phyloP scores from a whole-genome alignment of 2,113 vertebrate genomes.

The Motacilla tschutschensis region DNA sequence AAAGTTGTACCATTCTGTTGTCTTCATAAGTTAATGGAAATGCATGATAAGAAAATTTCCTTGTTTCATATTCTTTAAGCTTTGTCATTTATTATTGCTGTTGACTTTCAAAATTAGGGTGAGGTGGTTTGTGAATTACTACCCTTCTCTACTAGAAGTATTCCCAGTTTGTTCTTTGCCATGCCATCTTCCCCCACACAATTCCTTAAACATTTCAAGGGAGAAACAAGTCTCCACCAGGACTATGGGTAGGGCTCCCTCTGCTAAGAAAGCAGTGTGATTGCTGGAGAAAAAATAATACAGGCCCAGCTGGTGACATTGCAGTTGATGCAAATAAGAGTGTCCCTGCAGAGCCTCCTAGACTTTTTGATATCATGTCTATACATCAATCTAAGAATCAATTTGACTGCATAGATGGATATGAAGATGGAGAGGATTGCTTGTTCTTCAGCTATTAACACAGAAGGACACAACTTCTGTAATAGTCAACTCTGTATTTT shows the following conservation, averaged over 20 bases:
- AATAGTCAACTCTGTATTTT: conserved; percentile 11
- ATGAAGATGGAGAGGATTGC: conserved; percentile 34
- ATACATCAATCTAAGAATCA: conserved; percentile 55
- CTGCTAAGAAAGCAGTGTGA: conserved; percentile 8
- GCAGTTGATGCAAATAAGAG: conserved; percentile 23
- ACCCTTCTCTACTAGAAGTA: not conserved
- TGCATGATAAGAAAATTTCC: not conserved
- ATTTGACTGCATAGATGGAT: conserved; percentile 47
- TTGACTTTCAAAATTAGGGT: not conserved
- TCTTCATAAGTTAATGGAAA: not conserved
- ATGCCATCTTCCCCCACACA: not conserved
- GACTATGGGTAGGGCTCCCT: not conserved
- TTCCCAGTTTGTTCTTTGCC: not conserved
- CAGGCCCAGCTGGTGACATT: conserved; percentile 13
- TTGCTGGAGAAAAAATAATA: not conserved
- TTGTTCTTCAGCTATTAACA: conserved; percentile 40
- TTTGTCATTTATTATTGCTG: not conserved
- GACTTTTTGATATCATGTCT: conserved; percentile 28
- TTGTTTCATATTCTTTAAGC: not conserved
- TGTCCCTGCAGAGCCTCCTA: conserved; percentile 29
- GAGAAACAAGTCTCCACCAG: not conserved
- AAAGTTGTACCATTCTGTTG: not conserved
- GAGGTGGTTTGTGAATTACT: not conserved
- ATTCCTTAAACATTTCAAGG: conserved; percentile 18
- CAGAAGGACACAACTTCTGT: conserved; percentile 32